Conservation (phyloP, 1,140 invertebrate species). For the Nasonia longicornis region DNA sequence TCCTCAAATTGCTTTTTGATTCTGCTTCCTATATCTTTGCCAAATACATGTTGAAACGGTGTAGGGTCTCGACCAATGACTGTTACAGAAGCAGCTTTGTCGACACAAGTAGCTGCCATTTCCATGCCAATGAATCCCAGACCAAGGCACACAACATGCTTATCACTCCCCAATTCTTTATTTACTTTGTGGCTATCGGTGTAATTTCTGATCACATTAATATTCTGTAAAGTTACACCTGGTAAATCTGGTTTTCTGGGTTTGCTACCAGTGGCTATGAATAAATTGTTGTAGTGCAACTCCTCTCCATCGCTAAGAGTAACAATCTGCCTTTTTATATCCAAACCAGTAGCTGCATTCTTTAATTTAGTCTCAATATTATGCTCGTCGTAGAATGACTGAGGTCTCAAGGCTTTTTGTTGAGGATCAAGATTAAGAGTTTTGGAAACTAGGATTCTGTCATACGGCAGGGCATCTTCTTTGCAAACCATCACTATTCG, state of each 20-base stretch:
- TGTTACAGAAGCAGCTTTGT: constrained; percentile 83
- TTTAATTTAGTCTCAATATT: constrained; percentile 80
- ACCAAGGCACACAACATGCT: constrained; percentile 83
- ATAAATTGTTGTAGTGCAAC: constrained; percentile 80
- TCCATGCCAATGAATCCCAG: constrained; percentile 88
- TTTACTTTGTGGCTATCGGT: constrained; percentile 79
- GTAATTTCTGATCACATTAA: constrained; percentile 81
- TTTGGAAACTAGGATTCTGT: constrained; percentile 91
- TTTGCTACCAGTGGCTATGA: constrained; percentile 85
- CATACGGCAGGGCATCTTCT: constrained; percentile 87
- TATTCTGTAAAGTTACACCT: constrained; percentile 78
- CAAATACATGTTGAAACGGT: constrained; percentile 82
- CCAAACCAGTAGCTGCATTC: constrained; percentile 73
- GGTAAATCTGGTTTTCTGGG: constrained; percentile 74
- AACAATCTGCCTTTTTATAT: constrained; percentile 75
- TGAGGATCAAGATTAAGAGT: constrained; percentile 73
- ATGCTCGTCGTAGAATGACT: constrained; percentile 79
- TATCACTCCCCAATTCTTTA: constrained; percentile 69
- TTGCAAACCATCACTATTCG: constrained; percentile 83
- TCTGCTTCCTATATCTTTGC: constrained; percentile 78
- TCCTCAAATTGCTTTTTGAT: constrained; percentile 75
- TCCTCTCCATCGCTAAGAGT: constrained; percentile 75
- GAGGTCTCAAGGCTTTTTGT: constrained; percentile 76
- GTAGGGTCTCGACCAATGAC: constrained; percentile 80
- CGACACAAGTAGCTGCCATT: constrained; percentile 80